Evolutionary conservation across 2,113 vertebrate genomes (phyloP).

Genomic region (Eira barbara): DNA sequence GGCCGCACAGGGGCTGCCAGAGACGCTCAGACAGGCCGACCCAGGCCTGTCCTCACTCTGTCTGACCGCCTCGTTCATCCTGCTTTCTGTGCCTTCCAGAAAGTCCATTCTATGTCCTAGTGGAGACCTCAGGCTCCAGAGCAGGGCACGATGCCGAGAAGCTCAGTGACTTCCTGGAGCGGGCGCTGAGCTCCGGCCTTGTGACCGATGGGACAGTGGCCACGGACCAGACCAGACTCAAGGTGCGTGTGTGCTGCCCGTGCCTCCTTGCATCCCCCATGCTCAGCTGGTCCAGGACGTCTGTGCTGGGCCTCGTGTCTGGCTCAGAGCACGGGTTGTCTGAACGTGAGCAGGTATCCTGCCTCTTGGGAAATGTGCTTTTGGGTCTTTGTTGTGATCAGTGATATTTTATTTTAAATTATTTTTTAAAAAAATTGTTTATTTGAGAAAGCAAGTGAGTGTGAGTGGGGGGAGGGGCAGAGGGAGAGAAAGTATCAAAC

Average conservation of each 20-base stretch:
- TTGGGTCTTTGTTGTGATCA: not conserved
- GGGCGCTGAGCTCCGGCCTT: constrained; percentile 83
- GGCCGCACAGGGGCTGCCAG: fast-evolving
- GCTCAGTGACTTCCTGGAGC: constrained; percentile 89
- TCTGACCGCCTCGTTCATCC: fast-evolving
- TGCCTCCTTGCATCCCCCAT: fast-evolving
- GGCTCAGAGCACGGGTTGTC: not conserved
- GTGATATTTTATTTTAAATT: not conserved
- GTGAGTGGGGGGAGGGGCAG: not conserved
- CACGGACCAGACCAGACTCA: constrained; percentile 88
- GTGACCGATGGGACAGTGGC: constrained; percentile 92
- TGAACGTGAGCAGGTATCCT: fast-evolving
- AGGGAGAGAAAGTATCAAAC: not conserved
- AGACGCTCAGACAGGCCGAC: not conserved
- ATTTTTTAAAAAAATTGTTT: not conserved
- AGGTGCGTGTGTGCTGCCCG: constrained; percentile 78
- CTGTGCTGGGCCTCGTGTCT: fast-evolving
- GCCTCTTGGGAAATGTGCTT: not conserved
- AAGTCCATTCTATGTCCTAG: constrained; percentile 92
- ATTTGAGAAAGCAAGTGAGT: not conserved
- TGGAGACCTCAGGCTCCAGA: constrained; percentile 94
- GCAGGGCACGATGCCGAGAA: constrained; percentile 90
- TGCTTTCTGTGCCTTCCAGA: constrained; percentile 78
- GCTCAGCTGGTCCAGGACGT: not conserved
- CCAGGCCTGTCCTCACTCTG: not conserved